phyloP scores from a whole-genome alignment of 2,113 vertebrate genomes.

The Callocephalon fimbriatum region DNA sequence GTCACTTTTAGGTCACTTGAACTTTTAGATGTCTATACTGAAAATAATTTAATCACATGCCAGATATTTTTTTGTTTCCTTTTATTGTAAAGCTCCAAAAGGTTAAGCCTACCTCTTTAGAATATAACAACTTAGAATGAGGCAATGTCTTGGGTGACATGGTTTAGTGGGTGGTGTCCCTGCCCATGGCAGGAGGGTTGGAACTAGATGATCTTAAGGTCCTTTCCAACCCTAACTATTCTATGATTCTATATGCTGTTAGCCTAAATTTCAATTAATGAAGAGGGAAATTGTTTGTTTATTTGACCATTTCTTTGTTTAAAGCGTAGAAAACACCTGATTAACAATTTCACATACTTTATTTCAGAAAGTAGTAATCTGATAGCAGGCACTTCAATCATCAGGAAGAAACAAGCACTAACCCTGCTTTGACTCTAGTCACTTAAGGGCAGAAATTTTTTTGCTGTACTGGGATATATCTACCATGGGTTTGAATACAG shows the following conservation, averaged over 20 bases:
- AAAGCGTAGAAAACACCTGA: not conserved
- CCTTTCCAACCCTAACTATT: not conserved
- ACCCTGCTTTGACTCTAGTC: not conserved
- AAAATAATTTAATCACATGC: not conserved
- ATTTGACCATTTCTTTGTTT: not conserved
- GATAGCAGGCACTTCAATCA: not conserved
- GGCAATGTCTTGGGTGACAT: not conserved
- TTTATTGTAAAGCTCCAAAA: not conserved
- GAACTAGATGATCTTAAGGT: not conserved
- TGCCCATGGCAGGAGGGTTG: not conserved
- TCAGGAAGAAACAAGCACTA: not conserved
- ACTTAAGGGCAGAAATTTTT: not conserved
- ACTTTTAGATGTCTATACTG: not conserved
- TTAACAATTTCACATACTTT: not conserved
- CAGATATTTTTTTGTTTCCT: not conserved
- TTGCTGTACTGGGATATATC: accelerated
- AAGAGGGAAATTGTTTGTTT: not conserved
- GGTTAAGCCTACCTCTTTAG: not conserved
- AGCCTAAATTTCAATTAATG: not conserved
- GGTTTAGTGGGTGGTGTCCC: not conserved
- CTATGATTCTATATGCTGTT: not conserved
- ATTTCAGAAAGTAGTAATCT: not conserved
- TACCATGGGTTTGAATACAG: not conserved
- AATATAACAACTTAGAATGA: not conserved
- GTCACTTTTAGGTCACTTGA: not conserved